A percentile compares a stretch with the other conserved stretches of the same genome.
phyloP scores from a whole-genome alignment of 2,888 invertebrate species.

The Cheiracanthium punctorium region DNA sequence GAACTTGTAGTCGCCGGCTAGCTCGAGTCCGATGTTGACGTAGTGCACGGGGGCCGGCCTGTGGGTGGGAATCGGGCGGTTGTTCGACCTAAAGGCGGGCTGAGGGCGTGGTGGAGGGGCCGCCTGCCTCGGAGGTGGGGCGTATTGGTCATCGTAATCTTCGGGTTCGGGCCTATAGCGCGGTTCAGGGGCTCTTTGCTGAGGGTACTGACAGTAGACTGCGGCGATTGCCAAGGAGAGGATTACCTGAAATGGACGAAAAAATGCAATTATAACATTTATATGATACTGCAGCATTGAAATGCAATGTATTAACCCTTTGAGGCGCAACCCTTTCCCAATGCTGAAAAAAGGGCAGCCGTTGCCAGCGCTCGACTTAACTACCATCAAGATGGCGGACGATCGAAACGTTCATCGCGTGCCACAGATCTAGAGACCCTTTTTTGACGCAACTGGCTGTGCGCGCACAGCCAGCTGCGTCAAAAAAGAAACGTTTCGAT shows the following conservation, averaged over 20 bases:
- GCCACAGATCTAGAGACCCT: too few species aligned
- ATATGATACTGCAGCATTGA: too few species aligned
- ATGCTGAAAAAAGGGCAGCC: too few species aligned
- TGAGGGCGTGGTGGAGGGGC: not conserved
- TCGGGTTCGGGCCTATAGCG: slow-evolving; percentile 12
- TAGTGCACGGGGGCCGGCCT: slow-evolving; percentile 66
- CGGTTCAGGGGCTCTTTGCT: slow-evolving; percentile 27
- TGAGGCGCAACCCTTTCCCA: too few species aligned
- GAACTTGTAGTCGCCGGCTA: slow-evolving; percentile 71
- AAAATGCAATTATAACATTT: too few species aligned
- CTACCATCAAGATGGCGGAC: too few species aligned
- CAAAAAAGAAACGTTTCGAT: too few species aligned
- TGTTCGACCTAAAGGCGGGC: not conserved
- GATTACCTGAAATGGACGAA: slow-evolving; percentile 34
- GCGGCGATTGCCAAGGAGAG: slow-evolving; percentile 19
- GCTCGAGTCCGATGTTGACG: slow-evolving; percentile 65
- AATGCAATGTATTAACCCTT: too few species aligned
- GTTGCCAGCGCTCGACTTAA: too few species aligned
- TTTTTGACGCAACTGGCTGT: too few species aligned
- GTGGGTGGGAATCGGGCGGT: not conserved
- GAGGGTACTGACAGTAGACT: slow-evolving; percentile 35
- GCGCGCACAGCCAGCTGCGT: too few species aligned
- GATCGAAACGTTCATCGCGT: too few species aligned
- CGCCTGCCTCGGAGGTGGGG: not conserved
- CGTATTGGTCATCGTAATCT: slow-evolving; percentile 10